Evolutionary conservation across 2,797 vertebrate genomes (phyloP), one percentile per base, ranked within the genome.

Genomic region (Brachymystax lenok): DNA sequence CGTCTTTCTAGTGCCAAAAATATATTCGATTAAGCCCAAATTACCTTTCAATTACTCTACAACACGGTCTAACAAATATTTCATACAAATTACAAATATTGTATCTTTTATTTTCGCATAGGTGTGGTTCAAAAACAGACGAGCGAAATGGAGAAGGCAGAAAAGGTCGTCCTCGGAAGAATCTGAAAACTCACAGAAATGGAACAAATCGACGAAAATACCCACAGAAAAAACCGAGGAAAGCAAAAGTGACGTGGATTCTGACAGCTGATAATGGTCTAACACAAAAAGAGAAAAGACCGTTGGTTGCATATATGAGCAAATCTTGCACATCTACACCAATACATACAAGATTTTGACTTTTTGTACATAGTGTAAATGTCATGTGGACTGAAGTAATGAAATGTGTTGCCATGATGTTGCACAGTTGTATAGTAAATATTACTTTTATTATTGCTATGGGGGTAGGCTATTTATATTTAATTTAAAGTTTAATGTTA

Each of bases 101-200:
- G 79, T 69, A 64, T 28, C 4, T 17, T 61, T 0, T 81, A 3
- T 77, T 64, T 73, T 7, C 69, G 73, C 14, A 30, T 91, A 99
- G 98, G 98, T 99, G 84, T 99, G 98, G 98, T 99, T 99, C 93
- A 99, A 99, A 93, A 99, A 99, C 92, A 96, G 98, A 85, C 94
- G 98, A 71, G 98, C 98, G 4, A 99, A 99, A 90, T 99, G 98
- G 98, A 95, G 98, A 87, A 89, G 98, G 81, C 98, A 99, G 92
- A 99, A 99, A 86, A 81, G 98, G 27, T 99, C 97, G 1, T 99
- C 98, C 0, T 99, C 98, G 0, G 97, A 98, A 87, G 97, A 99
- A 80, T 98, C 97, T 7, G 98, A 98, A 88, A 97, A 97, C 77
- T 90, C 96, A 5, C 96, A 96, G 89, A 99, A 98, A 88, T 99